A percentile compares a stretch with the other conserved stretches of the same genome.
Conservation (phyloP, 1,140 invertebrate genomes). For the Akabosia matsudoensis region DNA sequence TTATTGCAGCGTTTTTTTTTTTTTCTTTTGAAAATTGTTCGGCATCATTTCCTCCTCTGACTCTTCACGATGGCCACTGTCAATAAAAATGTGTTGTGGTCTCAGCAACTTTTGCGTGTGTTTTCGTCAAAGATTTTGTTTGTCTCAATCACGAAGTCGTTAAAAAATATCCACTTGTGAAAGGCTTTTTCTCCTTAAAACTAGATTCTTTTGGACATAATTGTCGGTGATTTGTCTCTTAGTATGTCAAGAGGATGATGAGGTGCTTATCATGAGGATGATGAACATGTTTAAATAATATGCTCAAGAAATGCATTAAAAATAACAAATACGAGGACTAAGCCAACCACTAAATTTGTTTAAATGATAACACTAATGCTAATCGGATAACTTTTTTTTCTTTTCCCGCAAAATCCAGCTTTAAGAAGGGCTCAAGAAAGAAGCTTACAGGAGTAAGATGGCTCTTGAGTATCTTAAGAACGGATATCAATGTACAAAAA, state of each 20-base stretch:
- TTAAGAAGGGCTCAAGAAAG: background rate
- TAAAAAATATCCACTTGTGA: no score
- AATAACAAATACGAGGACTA: constrained; percentile 18
- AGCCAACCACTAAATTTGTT: constrained; percentile 20
- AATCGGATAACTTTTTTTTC: constrained; percentile 25
- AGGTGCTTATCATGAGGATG: background rate
- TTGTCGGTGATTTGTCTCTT: background rate
- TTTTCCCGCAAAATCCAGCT: constrained; percentile 20
- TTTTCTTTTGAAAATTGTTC: constrained; percentile 10
- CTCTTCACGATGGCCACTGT: no score
- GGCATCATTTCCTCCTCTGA: background rate
- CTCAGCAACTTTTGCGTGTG: no score
- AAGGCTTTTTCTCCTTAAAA: no score
- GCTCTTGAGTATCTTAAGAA: no score
- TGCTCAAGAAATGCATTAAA: constrained; percentile 17
- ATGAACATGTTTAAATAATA: background rate
- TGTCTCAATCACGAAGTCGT: no score
- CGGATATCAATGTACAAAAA: no score
- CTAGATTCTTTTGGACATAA: no score
- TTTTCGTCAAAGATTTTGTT: no score
- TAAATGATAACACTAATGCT: constrained; percentile 25
- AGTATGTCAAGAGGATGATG: background rate
- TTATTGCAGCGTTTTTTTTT: background rate
- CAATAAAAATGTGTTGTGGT: constrained; percentile 15
- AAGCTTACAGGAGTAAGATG: background rate